Percentiles rank a stretch among this genome's conserved stretches.
Conservation (phyloP, 2,888 invertebrate genomes). For the Lepidocyrtinus sp. region DNA sequence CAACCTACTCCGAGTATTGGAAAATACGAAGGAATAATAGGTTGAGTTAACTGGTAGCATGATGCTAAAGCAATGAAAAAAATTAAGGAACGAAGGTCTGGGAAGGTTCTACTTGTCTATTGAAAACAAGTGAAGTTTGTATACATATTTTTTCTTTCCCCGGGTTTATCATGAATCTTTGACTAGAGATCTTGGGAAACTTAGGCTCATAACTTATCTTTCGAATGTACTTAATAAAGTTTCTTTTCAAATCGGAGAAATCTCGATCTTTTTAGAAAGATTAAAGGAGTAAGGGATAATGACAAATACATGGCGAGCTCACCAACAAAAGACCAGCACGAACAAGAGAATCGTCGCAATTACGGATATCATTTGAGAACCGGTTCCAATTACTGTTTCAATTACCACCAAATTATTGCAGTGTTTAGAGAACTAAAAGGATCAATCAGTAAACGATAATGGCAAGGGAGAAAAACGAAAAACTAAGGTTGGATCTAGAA, state of each 20-base stretch:
- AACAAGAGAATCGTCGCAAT: background rate
- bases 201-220: no score
- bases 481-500: no score
- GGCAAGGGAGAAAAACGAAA: no score
- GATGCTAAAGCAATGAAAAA: slow-evolving; percentile 28
- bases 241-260: no score
- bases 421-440: background rate
- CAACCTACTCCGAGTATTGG: background rate
- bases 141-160: slow-evolving; percentile 15
- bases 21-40: slow-evolving; percentile 16
- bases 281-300: background rate
- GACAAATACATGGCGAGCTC: background rate
- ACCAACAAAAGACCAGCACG: background rate
- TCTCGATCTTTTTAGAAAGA: no score
- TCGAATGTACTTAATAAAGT: no score
- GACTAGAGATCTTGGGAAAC: slow-evolving; percentile 24
- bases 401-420: slow-evolving; percentile 31
- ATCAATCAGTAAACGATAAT: no score
- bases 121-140: background rate
- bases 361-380: slow-evolving; percentile 1
- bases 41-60: slow-evolving; percentile 26
- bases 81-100: no score
- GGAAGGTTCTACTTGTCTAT: no score
- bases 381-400: slow-evolving; percentile 52
- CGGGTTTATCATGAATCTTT: slow-evolving; percentile 3